Evolutionary conservation across 2,888 invertebrate genomes (phyloP), one percentile per base, ranked within the genome.

Genomic region (Athalia cordata): DNA sequence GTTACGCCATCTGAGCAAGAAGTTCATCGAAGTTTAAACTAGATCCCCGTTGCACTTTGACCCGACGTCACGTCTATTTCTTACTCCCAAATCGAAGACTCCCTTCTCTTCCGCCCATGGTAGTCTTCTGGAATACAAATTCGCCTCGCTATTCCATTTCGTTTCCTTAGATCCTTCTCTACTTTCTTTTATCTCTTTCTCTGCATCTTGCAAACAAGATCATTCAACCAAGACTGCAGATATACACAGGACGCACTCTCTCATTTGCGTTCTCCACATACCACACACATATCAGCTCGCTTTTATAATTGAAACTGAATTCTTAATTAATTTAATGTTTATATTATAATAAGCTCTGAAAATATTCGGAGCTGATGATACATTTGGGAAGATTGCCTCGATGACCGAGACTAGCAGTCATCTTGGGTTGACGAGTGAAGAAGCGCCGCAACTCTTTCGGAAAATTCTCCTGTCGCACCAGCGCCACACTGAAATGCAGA

Each of bases 381-480:
- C 45, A 72, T 13, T 45, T 13, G 29, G 15, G n/a, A 13, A 15
- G 5, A 9, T 11, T 0, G n/a, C 59, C 59, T 47, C 6, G n/a
- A 9, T 59, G 47, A 45, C 68, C 55, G 43, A 70, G 82, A 87
- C 86, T 88, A 88, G 87, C 88, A 88, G 80, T 88, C 88, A 77
- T 88, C 88, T 78, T 87, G 87, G 43, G 86, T 85, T 64, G 87
- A 84, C 3, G 87, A 83, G 79, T 86, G 86, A 78, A 88, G 77
- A 13, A 88, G 86, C n/a, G 87, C 86, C 50, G 87, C 88, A 52
- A 88, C 86, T 49, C 88, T 83, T 43, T 88, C 88, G 43, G 85
- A 86, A 74, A 88, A 87, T 57, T 87, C 87, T 9, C 85, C 85
- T 8, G 85, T 83, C 9, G 81, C 81, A 77, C 84, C 82, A 50